Conservation (phyloP, 1,140 invertebrate genomes). For the Drosophila baimaii region DNA sequence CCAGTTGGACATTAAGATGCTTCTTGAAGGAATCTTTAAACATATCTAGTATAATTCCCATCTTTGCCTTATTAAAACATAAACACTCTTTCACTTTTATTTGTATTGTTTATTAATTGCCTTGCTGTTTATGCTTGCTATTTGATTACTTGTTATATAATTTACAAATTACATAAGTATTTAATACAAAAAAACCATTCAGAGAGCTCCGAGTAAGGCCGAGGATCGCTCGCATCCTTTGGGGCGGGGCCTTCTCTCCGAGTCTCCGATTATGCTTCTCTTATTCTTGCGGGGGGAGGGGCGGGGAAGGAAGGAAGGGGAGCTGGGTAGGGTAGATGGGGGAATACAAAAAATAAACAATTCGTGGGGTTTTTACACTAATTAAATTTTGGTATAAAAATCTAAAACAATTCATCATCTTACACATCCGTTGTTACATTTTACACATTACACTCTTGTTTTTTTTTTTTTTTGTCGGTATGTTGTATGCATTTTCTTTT, state of each 20-base stretch:
- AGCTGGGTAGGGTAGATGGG: neutral
- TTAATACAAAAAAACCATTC: conserved; percentile 55
- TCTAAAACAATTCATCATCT: conserved; percentile 68
- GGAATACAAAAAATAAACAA: conserved; percentile 58
- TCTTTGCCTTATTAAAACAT: neutral
- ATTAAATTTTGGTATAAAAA: conserved; percentile 78
- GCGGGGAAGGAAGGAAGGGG: neutral
- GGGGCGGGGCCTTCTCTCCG: neutral
- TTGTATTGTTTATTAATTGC: conserved; percentile 61
- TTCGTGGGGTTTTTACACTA: conserved; percentile 58
- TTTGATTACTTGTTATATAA: conserved; percentile 61
- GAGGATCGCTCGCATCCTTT: conserved; percentile 5
- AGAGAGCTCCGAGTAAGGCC: conserved; percentile 23
- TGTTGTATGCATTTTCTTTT: conserved; percentile 28
- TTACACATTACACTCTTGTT: conserved; percentile 43
- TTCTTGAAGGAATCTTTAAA: too few species aligned
- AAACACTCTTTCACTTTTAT: conserved; percentile 20
- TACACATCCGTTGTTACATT: conserved; percentile 26
- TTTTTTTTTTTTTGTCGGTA: conserved; percentile 27
- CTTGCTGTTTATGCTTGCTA: conserved; percentile 60
- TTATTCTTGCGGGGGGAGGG: neutral
- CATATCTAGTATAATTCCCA: too few species aligned
- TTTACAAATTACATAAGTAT: conserved; percentile 63
- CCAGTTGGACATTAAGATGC: too few species aligned
- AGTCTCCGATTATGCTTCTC: neutral